Evolutionary conservation across 2,797 vertebrate species (phyloP).

Genomic region (Enteromius treurensis): DNA sequence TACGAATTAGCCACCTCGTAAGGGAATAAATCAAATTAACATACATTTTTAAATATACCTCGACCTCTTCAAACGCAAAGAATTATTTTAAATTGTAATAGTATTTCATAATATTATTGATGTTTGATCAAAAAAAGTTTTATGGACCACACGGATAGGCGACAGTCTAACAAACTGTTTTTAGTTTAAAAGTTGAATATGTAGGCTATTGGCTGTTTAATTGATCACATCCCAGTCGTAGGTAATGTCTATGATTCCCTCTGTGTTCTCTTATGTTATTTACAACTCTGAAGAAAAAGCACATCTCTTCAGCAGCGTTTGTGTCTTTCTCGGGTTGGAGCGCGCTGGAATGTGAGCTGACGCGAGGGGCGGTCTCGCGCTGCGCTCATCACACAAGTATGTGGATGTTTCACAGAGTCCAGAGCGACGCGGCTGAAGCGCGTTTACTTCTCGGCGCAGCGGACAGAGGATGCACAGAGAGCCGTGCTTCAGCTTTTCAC

Average conservation of each 20-base stretch:
- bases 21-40: no score
- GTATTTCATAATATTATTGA: no score
- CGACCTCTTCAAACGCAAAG: neutral
- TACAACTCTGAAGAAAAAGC: neutral
- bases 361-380: slow-evolving; percentile 28
- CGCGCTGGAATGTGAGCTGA: slow-evolving; percentile 32
- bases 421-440: neutral
- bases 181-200: neutral
- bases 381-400: slow-evolving; percentile 50
- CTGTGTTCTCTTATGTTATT: neutral
- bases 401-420: slow-evolving; percentile 36
- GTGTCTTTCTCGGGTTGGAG: neutral
- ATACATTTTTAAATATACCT: no score
- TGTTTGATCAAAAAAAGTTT: neutral
- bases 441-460: slow-evolving; percentile 12
- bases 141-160: neutral
- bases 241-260: neutral
- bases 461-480: slow-evolving; percentile 15
- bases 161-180: neutral
- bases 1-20: no score
- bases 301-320: neutral
- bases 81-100: neutral
- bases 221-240: neutral
- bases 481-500: neutral
- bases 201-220: neutral